phyloP scores from a whole-genome alignment of 2,888 invertebrate genomes.

The Drosophila maculinotata region DNA sequence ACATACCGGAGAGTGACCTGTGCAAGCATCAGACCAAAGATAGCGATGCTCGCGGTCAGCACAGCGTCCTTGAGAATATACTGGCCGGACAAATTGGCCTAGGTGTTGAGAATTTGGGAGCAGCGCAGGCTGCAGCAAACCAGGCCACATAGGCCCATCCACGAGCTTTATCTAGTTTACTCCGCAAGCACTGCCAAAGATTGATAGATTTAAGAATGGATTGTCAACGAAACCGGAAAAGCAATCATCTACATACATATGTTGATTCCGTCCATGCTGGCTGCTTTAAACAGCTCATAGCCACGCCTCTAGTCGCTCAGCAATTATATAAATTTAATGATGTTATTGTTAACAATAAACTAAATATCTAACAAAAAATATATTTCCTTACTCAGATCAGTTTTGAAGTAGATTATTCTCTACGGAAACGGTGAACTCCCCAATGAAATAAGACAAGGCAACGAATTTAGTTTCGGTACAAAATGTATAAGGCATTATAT shows the following conservation, averaged over 20 bases:
- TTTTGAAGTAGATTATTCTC: too few species aligned
- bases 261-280: constrained; percentile 72
- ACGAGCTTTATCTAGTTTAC: constrained; percentile 20
- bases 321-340: constrained; percentile 50
- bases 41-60: constrained; percentile 20
- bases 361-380: constrained; percentile 40
- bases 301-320: constrained; percentile 62
- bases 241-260: constrained; percentile 19
- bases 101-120: constrained; percentile 36
- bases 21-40: constrained; percentile 45
- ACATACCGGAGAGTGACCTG: constrained; percentile 88
- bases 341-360: constrained; percentile 64
- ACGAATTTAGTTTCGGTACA: constrained; percentile 17
- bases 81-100: constrained; percentile 46
- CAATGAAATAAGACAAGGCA: constrained; percentile 2
- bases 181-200: constrained; percentile 70
- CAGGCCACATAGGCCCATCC: constrained; percentile 22
- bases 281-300: constrained; percentile 31
- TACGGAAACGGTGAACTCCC: not conserved
- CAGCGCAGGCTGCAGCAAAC: constrained; percentile 18
- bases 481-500: constrained; percentile 50
- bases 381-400: not conserved
- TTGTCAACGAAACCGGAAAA: constrained; percentile 6
- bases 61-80: constrained; percentile 53
- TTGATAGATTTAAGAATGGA: constrained; percentile 53